These are phyloP conservation scores for Scolopax rusticola DNA, from an alignment of 2,797 vertebrate genomes.

Conservation along the genomic window DNA sequence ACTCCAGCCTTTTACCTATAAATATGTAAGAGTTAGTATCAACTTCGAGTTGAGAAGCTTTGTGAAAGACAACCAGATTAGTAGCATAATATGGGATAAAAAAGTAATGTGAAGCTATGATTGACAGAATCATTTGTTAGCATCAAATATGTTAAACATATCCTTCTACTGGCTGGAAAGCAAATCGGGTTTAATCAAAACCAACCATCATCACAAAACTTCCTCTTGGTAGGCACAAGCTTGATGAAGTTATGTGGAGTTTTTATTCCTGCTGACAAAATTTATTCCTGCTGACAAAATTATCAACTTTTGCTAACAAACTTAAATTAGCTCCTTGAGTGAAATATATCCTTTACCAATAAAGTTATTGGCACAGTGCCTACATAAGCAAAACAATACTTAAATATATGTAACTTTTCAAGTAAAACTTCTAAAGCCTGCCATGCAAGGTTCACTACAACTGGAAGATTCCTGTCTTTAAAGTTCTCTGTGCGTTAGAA, in stretches of 20 bases:
- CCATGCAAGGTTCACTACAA: not conserved
- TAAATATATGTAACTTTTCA: not conserved
- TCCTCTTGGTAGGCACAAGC: not conserved
- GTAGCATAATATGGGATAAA: not conserved
- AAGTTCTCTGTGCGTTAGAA: not conserved
- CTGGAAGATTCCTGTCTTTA: not conserved
- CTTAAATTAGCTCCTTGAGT: not conserved
- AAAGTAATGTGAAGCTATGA: not conserved
- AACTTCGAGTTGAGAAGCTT: not conserved
- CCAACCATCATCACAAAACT: not conserved
- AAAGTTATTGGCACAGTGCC: not conserved
- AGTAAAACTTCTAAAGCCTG: not conserved
- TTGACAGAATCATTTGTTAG: not conserved
- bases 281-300: not conserved
- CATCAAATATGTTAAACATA: not conserved
- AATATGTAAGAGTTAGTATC: not conserved
- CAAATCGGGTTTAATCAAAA: not conserved
- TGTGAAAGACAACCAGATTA: not conserved
- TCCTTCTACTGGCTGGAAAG: not conserved
- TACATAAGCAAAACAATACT: not conserved
- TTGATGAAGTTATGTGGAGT: not conserved
- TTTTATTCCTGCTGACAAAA: not conserved
- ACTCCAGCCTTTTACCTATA: not conserved
- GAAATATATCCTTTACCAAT: not conserved
- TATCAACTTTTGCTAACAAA: not conserved